A percentile compares a stretch with the other conserved stretches of the same genome.
phyloP scores from a whole-genome alignment of 2,113 vertebrate genomes.

The Ictalurus furcatus region DNA sequence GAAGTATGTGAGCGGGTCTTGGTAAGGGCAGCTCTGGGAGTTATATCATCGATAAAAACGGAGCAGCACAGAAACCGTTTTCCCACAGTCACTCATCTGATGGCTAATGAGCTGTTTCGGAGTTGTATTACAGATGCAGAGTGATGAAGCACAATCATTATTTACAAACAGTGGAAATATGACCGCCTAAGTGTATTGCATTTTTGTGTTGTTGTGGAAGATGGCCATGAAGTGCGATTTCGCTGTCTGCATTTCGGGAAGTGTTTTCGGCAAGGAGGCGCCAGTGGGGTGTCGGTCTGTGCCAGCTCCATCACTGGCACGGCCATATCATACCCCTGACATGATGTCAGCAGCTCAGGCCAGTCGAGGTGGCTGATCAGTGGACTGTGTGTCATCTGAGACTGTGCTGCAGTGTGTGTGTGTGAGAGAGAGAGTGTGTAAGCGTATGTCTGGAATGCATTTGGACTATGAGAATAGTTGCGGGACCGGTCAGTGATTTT shows the following conservation, averaged over 20 bases:
- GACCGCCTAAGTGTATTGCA: not conserved
- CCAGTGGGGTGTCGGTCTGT: constrained; percentile 28
- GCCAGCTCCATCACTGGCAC: constrained; percentile 24
- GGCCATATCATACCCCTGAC: constrained; percentile 13
- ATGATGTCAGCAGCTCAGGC: constrained; percentile 31
- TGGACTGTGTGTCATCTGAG: constrained; percentile 18
- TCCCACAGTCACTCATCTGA: constrained; percentile 33
- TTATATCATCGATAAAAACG: constrained; percentile 41
- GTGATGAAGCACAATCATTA: not conserved
- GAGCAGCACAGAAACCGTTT: constrained; percentile 5
- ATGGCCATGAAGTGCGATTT: not conserved
- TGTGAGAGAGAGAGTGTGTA: not conserved
- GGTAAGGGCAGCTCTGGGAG: constrained; percentile 3
- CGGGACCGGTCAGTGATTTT: not conserved
- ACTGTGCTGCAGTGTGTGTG: not conserved
- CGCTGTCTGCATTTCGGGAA: constrained; percentile 19
- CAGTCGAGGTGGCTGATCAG: not conserved
- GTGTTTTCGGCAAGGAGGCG: constrained; percentile 17
- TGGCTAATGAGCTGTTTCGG: constrained; percentile 18
- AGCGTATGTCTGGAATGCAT: not conserved
- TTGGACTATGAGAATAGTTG: constrained; percentile 11
- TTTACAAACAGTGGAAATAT: not conserved
- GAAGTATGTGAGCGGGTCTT: not conserved
- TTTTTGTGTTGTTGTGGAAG: not conserved
- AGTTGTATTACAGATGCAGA: not conserved